Base-by-base conservation (phyloP, 2,888 invertebrate genomes). In the Cyrtodaria siliqua region DNA sequence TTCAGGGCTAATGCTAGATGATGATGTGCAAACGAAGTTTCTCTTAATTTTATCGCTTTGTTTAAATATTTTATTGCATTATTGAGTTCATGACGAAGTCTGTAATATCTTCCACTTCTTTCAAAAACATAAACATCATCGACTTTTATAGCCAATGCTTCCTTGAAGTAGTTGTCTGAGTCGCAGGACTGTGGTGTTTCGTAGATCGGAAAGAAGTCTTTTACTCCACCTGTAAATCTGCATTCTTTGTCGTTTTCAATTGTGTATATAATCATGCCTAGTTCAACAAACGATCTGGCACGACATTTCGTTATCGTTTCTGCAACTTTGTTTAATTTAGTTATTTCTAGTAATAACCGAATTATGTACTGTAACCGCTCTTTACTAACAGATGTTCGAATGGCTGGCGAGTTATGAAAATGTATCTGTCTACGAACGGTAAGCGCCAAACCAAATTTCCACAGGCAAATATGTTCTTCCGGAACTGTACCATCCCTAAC, bases 401-500 rank as follows among this genome's bases (percentile, higher is more conserved):
- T 33, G 4, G 6, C 33, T 33, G 4, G 6, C 12, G 33, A 33
- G 29, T 63, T 74, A 20, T 38, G 18, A n/a, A 63, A 14, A 26
- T 74, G 56, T 0, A 64, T 18, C 27, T 40, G 40, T 40, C 74
- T 29, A 55, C 44, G 63, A 4, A 55, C 44, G 16, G 63, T 47
- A 12, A 74, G 57, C 1, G 69, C 59, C 16, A 63, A 63, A 14
- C 69, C 69, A 49, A 74, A 74, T 16, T n/a, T 69, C 74, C 74
- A 74, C 12, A 60, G 23, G 44, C 53, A 62, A 18, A 69, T 20
- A n/a, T 53, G 27, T 0, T 63, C 20, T 44, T 2, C 18, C 1
- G 38, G 40, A 26, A 68, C 27, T 1, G 16, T 1, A 1, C 9
- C 16, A 1, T 33, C 33, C 4, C 24, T n/a, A 40, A 42, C n/a